phyloP scores from a whole-genome alignment of 2,113 vertebrate genomes.

The Taxidea taxus region DNA sequence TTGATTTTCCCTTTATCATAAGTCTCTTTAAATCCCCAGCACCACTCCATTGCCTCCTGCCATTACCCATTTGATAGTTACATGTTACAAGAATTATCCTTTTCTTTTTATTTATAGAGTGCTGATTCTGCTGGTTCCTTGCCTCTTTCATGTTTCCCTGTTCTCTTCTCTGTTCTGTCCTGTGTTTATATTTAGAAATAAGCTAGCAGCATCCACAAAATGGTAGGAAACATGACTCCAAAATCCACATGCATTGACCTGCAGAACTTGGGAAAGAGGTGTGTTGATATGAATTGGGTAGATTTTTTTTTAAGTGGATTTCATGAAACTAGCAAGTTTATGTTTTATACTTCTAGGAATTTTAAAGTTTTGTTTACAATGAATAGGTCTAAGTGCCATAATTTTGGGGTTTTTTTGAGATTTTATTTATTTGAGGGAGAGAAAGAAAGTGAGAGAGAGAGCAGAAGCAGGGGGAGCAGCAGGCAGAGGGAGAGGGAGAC shows the following conservation, averaged over 20 bases:
- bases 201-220: background rate
- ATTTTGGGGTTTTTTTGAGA: background rate
- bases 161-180: background rate
- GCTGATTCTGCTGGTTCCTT: background rate
- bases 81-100: background rate
- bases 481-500: too few relatives aligned
- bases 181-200: conserved; percentile 3
- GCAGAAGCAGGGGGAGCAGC: background rate
- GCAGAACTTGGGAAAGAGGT: background rate
- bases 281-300: background rate
- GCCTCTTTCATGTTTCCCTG: background rate
- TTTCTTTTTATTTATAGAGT: background rate
- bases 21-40: background rate
- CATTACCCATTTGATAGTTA: background rate
- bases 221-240: background rate
- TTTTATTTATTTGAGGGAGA: background rate
- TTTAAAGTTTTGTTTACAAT: background rate
- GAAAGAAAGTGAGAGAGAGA: background rate
- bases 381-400: background rate
- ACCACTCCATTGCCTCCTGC: background rate
- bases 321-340: background rate
- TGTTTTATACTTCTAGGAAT: background rate
- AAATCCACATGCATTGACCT: background rate
- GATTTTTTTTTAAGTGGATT: background rate
- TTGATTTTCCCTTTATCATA: background rate